These are phyloP conservation scores for Amphiduros pacificus DNA, from an alignment of 2,888 invertebrate genomes.

Conservation along the genomic window DNA sequence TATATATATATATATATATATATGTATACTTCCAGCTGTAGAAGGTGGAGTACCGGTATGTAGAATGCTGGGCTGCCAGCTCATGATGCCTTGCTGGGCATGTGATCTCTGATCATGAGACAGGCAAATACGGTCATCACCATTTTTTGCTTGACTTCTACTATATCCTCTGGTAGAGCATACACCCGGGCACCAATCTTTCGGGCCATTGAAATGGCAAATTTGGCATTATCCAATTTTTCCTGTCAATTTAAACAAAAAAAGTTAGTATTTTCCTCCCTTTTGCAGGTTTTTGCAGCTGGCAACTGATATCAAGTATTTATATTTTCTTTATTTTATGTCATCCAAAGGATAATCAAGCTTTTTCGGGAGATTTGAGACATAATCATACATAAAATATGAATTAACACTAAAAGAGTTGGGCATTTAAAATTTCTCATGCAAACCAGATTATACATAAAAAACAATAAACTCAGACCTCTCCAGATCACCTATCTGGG, in stretches of 20 bases:
- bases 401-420: too few relatives aligned
- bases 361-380: too few relatives aligned
- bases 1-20: not conserved
- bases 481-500: too few relatives aligned
- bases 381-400: too few relatives aligned
- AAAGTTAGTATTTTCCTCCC: not conserved
- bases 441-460: too few relatives aligned
- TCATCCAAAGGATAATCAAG: too few relatives aligned
- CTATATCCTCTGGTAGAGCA: slow-evolving; percentile 97
- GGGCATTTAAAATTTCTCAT: too few relatives aligned
- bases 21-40: not conserved
- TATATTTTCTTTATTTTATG: too few relatives aligned
- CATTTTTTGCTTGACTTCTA: slow-evolving; percentile 97
- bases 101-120: slow-evolving; percentile 88
- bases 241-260: slow-evolving; percentile 70
- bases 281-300: too few relatives aligned
- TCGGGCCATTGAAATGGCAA: slow-evolving; percentile 96
- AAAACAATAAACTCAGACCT: too few relatives aligned
- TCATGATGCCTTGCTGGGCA: slow-evolving; percentile 6
- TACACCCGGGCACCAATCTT: slow-evolving; percentile 97
- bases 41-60: too few relatives aligned
- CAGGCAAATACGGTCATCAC: slow-evolving; percentile 99
- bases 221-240: slow-evolving; percentile 95
- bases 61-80: not conserved
- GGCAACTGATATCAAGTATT: too few relatives aligned